These are phyloP conservation scores for Melanargia galathea DNA, from an alignment of 2,888 invertebrate species.

Conservation along the genomic window DNA sequence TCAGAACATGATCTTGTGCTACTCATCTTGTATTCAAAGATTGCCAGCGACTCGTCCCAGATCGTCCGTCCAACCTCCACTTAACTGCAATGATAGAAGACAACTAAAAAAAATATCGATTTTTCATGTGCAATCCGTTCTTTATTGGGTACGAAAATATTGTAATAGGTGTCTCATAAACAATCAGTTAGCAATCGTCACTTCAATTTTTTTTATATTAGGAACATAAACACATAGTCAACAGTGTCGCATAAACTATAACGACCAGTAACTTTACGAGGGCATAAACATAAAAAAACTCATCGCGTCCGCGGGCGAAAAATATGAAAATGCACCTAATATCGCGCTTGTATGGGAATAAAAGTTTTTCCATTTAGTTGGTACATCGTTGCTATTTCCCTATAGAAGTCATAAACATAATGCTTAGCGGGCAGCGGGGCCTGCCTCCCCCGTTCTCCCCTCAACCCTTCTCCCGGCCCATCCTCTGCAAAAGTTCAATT, in stretches of 20 bases:
- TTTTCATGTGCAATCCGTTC: neutral
- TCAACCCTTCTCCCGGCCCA: constrained; percentile 36
- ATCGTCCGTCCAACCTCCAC: no score
- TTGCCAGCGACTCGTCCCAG: no score
- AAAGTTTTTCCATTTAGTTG: constrained; percentile 77
- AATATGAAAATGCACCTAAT: constrained; percentile 77
- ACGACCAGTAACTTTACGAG: constrained; percentile 72
- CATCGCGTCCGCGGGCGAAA: constrained; percentile 64
- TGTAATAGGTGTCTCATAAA: constrained; percentile 38
- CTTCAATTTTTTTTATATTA: constrained; percentile 68
- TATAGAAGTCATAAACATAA: constrained; percentile 79
- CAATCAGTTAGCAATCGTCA: constrained; percentile 54
- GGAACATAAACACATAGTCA: constrained; percentile 66
- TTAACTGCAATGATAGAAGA: no score
- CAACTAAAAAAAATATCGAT: neutral
- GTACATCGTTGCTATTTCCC: constrained; percentile 75
- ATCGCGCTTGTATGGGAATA: constrained; percentile 67
- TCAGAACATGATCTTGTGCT: no score
- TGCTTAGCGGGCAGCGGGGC: constrained; percentile 54
- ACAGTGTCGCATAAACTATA: constrained; percentile 71
- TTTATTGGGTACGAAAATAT: neutral
- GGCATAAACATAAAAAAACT: constrained; percentile 78
- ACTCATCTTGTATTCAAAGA: no score
- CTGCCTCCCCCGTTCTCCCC: constrained; percentile 36
- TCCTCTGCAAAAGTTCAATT: constrained; percentile 57